phyloP scores from a whole-genome alignment of 2,797 vertebrate species.

The Scomberomorus guttatus region DNA sequence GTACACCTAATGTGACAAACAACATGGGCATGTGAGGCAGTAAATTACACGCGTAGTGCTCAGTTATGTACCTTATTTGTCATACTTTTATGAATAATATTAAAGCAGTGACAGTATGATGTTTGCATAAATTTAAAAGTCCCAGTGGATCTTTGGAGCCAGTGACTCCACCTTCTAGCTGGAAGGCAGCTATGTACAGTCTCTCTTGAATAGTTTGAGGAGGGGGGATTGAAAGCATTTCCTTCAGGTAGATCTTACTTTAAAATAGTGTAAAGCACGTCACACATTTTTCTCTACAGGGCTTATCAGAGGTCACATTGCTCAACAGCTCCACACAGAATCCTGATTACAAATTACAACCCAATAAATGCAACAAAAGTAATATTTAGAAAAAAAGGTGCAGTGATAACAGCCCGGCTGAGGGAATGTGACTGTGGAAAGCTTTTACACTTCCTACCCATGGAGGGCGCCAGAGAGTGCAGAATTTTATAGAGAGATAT shows the following conservation, averaged over 20 bases:
- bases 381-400: background rate
- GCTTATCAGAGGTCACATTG: constrained; percentile 19
- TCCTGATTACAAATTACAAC: constrained; percentile 14
- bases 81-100: background rate
- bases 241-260: constrained; percentile 7
- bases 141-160: background rate
- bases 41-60: background rate
- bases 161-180: background rate
- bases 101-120: background rate
- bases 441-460: constrained; percentile 60
- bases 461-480: constrained; percentile 83
- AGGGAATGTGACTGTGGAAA: constrained; percentile 15
- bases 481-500: constrained; percentile 53
- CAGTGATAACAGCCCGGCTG: constrained; percentile 2
- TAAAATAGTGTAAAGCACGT: constrained; percentile 5
- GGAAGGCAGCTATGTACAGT: constrained; percentile 1
- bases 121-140: background rate
- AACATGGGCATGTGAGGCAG: background rate
- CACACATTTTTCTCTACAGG: constrained; percentile 2
- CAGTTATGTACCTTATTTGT: background rate
- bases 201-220: background rate
- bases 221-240: background rate
- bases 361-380: constrained; percentile 2
- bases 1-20: background rate
- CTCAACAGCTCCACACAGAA: constrained; percentile 17